Evolutionary conservation across 2,113 vertebrate species (phyloP).

Genomic region (Amphilophus citrinellus): DNA sequence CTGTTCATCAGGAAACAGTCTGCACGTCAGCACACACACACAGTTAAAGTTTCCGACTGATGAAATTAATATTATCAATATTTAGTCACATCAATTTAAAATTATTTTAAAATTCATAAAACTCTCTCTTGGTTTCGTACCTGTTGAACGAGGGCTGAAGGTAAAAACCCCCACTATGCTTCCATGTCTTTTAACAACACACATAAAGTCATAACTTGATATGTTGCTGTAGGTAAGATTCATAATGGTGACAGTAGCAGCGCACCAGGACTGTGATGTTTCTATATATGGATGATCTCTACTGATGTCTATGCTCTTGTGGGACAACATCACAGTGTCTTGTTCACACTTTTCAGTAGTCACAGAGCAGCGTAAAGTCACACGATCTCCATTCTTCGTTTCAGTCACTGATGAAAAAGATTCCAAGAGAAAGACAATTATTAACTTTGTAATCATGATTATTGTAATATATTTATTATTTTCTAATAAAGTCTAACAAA

Average conservation of each 20-base stretch:
- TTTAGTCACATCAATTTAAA: no score
- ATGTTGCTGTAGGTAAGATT: background rate
- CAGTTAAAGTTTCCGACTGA: background rate
- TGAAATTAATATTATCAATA: background rate
- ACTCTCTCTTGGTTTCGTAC: background rate
- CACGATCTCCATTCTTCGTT: background rate
- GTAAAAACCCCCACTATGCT: background rate
- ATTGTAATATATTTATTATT: background rate
- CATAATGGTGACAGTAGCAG: background rate
- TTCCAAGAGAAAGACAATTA: background rate
- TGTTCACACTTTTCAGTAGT: background rate
- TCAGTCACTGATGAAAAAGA: background rate
- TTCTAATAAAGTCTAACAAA: background rate
- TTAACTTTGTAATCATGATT: background rate
- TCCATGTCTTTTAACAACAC: background rate
- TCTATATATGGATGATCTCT: background rate
- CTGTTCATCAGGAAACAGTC: background rate
- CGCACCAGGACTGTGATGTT: background rate
- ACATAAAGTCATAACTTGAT: background rate
- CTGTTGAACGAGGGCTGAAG: background rate
- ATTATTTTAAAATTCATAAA: no score
- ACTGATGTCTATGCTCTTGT: fast-evolving
- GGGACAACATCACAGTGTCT: background rate
- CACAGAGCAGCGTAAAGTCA: background rate
- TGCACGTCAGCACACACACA: background rate